phyloP scores from a whole-genome alignment of 2,888 invertebrate genomes.

The Clanis bilineata region DNA sequence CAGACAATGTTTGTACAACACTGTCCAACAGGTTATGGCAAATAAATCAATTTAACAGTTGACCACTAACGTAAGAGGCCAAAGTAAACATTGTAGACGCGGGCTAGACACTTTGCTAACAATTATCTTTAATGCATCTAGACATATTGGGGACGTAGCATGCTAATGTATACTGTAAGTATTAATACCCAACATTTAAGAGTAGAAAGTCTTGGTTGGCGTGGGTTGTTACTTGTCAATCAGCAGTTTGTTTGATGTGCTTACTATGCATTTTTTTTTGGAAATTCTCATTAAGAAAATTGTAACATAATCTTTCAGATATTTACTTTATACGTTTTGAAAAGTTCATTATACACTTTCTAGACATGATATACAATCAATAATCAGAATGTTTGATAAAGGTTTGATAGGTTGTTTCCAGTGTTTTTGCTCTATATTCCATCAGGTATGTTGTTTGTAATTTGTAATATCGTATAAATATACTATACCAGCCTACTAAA shows the following conservation, averaged over 20 bases:
- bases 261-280: neutral
- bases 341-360: too few relatives aligned
- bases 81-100: neutral
- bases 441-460: too few relatives aligned
- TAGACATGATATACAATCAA: too few relatives aligned
- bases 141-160: conserved; percentile 5
- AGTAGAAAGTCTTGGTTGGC: conserved; percentile 1
- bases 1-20: neutral
- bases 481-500: too few relatives aligned
- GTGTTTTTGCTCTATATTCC: too few relatives aligned
- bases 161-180: neutral
- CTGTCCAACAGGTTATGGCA: conserved; percentile 4
- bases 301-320: too few relatives aligned
- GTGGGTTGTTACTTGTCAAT: neutral
- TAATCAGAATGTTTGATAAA: too few relatives aligned
- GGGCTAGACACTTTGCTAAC: neutral
- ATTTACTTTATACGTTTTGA: too few relatives aligned
- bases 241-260: neutral
- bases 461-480: too few relatives aligned
- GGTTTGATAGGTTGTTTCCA: too few relatives aligned
- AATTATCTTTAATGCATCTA: conserved; percentile 1
- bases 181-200: neutral
- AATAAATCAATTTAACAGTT: conserved; percentile 7
- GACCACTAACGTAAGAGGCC: neutral
- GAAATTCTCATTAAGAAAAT: too few relatives aligned